phyloP scores from a whole-genome alignment of 1,140 invertebrate genomes.

The Heliconius nattereri region DNA sequence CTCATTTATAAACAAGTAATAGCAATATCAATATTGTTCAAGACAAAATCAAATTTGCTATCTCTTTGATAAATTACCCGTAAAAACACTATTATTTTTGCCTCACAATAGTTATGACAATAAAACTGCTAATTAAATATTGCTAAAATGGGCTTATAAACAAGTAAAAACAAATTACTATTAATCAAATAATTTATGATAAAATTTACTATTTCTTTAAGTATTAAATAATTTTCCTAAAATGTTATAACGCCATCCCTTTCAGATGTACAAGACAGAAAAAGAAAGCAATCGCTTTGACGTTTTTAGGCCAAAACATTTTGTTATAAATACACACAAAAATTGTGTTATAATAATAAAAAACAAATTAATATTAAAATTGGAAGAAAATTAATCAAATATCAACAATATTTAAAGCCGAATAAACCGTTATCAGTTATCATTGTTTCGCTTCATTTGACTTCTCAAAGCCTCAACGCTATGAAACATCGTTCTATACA shows the following conservation, averaged over 20 bases:
- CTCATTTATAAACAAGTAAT: slow-evolving; percentile 1
- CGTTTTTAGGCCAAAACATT: neutral
- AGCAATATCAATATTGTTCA: neutral
- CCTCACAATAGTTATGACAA: neutral
- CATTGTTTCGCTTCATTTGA: neutral
- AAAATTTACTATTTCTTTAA: neutral
- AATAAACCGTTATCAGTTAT: slow-evolving; percentile 27
- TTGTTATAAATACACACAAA: too few relatives aligned
- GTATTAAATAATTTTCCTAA: neutral
- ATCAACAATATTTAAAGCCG: neutral
- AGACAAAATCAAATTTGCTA: neutral
- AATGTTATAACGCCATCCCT: neutral
- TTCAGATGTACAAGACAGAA: neutral
- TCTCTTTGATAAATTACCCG: neutral
- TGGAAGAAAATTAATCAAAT: too few relatives aligned
- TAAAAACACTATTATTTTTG: neutral
- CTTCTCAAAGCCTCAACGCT: slow-evolving; percentile 3
- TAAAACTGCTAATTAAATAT: neutral
- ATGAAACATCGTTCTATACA: neutral
- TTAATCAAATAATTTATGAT: neutral
- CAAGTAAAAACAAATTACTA: neutral
- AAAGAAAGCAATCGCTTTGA: neutral
- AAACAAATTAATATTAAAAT: neutral
- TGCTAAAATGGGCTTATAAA: neutral
- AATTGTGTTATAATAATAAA: neutral